phyloP scores from a whole-genome alignment of 1,140 invertebrate species.

The Pemphigus obesinymphae region DNA sequence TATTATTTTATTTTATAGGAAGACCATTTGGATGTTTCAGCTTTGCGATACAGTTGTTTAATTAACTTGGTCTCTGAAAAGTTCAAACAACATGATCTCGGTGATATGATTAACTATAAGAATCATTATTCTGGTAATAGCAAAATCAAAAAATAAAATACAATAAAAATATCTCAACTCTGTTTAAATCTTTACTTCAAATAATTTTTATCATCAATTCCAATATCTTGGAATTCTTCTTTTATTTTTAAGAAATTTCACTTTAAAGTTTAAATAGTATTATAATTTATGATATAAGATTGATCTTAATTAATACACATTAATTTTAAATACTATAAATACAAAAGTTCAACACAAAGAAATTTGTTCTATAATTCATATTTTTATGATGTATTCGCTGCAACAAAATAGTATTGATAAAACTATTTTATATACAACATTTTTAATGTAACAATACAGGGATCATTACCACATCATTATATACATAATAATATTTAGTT shows the following conservation, averaged over 20 bases:
- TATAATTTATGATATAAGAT: not conserved
- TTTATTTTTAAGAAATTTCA: not conserved
- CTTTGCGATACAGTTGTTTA: constrained; percentile 19
- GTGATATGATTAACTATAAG: constrained; percentile 24
- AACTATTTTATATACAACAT: too few relatives aligned
- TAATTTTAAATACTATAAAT: not conserved
- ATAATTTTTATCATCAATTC: not conserved
- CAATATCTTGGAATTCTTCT: not conserved
- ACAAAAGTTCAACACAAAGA: not conserved
- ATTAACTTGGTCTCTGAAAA: constrained; percentile 28
- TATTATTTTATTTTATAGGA: not conserved
- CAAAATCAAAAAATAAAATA: not conserved
- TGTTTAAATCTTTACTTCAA: not conserved
- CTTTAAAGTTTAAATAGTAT: not conserved
- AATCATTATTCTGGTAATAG: constrained; percentile 24
- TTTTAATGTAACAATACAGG: too few relatives aligned
- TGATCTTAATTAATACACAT: not conserved
- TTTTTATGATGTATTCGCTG: too few relatives aligned
- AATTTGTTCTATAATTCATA: too few relatives aligned
- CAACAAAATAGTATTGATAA: too few relatives aligned
- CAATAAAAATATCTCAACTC: too few relatives aligned
- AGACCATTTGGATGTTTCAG: constrained; percentile 29
- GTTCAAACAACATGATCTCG: constrained; percentile 31
- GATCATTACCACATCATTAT: too few relatives aligned
- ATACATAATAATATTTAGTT: too few relatives aligned